Base-by-base conservation (phyloP, 2,888 invertebrate genomes). In the Chaitophorus viminalis region DNA sequence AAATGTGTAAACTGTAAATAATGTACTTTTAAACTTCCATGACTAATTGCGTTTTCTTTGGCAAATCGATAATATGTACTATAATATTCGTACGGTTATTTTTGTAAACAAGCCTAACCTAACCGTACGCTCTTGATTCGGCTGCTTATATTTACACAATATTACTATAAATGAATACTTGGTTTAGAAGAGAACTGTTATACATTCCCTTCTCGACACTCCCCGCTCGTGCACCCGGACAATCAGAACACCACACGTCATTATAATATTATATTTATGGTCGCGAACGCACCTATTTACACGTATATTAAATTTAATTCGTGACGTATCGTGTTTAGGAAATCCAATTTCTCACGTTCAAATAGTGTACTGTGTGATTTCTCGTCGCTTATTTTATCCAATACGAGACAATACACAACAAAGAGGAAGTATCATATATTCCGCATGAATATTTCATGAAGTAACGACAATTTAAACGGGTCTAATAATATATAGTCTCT, bases 391-490 rank as follows among this genome's bases (percentile, higher is more conserved):
- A 36, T 36, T 29, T 54, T 21, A 60, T 82, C n/a, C 36, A 18
- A 33, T 52, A 9, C 60, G 60, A 60, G 36, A 74, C 54, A 36
- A 74, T 70, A 68, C 68, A 74, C 68, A 36, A 60, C 21, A 11
- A 18, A 76, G 76, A 31, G 65, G 65, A 84, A 65, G 36, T 60
- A 52, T 6, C 54, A 5, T 36, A 65, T 39, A 29, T 31, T 31
- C 21, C 39, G 46, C 46, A 84, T 84, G 84, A 84, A 84, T 76
- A 84, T 76, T 84, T 76, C 84, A 84, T 84, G 84, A 76, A 31
- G 60, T 46, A 76, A 84, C 31, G 46, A 76, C 46, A 65, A 76
- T 76, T 76, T 76, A 68, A 76, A 84, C 84, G 84, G 18, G 84
- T 84, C 39, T 84, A 76, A 46, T 83, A 65, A 75, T 84, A 65